phyloP scores from a whole-genome alignment of 2,113 vertebrate genomes.

The Tenrec ecaudatus region DNA sequence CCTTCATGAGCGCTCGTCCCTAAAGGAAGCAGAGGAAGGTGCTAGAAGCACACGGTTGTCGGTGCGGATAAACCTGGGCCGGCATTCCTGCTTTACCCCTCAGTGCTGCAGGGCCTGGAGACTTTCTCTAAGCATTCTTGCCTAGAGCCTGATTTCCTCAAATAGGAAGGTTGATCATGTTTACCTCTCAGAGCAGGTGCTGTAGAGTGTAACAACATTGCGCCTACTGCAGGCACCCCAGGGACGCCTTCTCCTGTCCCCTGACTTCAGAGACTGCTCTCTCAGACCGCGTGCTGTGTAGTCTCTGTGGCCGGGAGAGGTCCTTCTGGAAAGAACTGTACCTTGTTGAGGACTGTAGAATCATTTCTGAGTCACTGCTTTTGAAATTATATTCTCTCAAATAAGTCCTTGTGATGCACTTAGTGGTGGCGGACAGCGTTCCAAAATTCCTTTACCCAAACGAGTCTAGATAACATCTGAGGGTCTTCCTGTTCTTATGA shows the following conservation, averaged over 20 bases:
- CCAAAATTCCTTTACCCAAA: neutral
- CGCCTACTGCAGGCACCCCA: neutral
- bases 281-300: neutral
- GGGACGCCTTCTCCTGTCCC: neutral
- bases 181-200: neutral
- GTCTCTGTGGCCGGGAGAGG: neutral
- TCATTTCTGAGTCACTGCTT: neutral
- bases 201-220: rapidly evolving
- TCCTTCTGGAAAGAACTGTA: neutral
- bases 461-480: neutral
- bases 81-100: neutral
- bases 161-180: neutral
- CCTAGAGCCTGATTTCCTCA: neutral
- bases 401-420: neutral
- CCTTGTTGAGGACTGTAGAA: neutral
- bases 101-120: neutral
- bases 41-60: neutral
- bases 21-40: neutral
- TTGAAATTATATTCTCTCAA: neutral
- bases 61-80: neutral
- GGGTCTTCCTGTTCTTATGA: neutral
- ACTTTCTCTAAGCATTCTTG: neutral
- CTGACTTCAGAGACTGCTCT: neutral
- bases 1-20: neutral
- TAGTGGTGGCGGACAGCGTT: neutral